Evolutionary conservation across 2,113 vertebrate species (phyloP), one percentile per base, ranked within the genome.

Genomic region (Lathamus discolor): DNA sequence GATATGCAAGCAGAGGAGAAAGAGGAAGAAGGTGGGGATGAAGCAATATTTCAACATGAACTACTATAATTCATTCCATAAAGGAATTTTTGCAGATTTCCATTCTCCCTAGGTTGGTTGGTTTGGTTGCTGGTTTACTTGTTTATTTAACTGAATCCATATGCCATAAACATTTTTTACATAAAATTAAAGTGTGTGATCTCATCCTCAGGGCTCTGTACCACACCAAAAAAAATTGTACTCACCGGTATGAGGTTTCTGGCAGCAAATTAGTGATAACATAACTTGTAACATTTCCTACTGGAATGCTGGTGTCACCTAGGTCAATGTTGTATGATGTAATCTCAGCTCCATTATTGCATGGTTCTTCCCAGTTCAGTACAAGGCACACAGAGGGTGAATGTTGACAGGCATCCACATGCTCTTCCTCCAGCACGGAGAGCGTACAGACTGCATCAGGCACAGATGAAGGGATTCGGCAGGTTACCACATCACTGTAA

Each of bases 341-440:
- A 94, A 99, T 99, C 93, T 99, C 98, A 9, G 99, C 98, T 28
- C 99, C 99, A 12, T 99, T 99, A 95, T 96, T 98, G 98, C 98
- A 98, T 1, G 99, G 99, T 94, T 99, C 99, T 19, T 99, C 99
- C 99, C 99, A 99, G 97, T 93, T 98, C 92, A 99, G 97, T 16
- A 98, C 97, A 96, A 99, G 98, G 98, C 99, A 99, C 98, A 98
- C 98, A 6, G 98, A 99, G 17, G 98, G 98, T 4, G 98, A 98
- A 70, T 97, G 96, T 0, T 97, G 98, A 10, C 74, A 95, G 89
- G 96, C 83, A 52, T 97, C 98, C 29, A 92, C n/a, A 75, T 51
- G 97, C 77, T 98, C 97, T 6, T 98, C 98, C 69, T 99, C 99
- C 96, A 98, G 97, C 82, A 99, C 97, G 1, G 79, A 94, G 61